These are phyloP conservation scores for Dromius quadrimaculatus DNA, from an alignment of 2,888 invertebrate species.

Conservation along the genomic window DNA sequence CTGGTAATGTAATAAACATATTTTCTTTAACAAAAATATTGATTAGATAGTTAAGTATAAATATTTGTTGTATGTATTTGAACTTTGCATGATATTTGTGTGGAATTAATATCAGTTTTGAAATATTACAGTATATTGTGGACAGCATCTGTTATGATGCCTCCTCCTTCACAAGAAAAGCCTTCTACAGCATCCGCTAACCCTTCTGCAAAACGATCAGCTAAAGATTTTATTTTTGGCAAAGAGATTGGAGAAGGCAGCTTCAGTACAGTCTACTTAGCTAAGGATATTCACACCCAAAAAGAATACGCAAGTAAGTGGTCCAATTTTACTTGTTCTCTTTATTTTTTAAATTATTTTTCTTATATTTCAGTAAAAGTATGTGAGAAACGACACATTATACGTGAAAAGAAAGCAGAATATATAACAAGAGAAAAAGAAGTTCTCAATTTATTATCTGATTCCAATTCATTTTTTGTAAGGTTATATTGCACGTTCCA, in stretches of 20 bases:
- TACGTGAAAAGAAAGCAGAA: conserved; percentile 92
- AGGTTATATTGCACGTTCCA: conserved; percentile 97
- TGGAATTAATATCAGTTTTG: conserved; percentile 51
- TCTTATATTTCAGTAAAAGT: conserved; percentile 87
- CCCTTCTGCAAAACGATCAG: conserved; percentile 74
- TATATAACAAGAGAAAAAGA: conserved; percentile 96
- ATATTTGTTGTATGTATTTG: conserved; percentile 35
- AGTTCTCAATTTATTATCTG: conserved; percentile 86
- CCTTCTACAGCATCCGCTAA: conserved; percentile 53
- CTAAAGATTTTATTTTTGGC: conserved; percentile 94
- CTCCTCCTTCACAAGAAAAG: conserved; percentile 64
- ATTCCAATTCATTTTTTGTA: conserved; percentile 89
- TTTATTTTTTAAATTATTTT: conserved; percentile 40
- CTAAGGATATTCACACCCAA: conserved; percentile 89
- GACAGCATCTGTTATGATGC: conserved; percentile 58
- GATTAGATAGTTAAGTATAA: conserved; percentile 38
- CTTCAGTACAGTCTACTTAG: conserved; percentile 95
- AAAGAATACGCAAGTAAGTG: conserved; percentile 96
- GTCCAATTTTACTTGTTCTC: too few species aligned
- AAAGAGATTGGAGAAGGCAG: conserved; percentile 97
- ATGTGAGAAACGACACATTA: conserved; percentile 94
- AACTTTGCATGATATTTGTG: conserved; percentile 34
- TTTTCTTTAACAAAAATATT: conserved; percentile 30
- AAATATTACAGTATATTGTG: conserved; percentile 11
- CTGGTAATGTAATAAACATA: conserved; percentile 35